Evolutionary conservation across 2,888 invertebrate genomes (phyloP), one percentile per base, ranked within the genome.

Genomic region (Syrphus vitripennis): DNA sequence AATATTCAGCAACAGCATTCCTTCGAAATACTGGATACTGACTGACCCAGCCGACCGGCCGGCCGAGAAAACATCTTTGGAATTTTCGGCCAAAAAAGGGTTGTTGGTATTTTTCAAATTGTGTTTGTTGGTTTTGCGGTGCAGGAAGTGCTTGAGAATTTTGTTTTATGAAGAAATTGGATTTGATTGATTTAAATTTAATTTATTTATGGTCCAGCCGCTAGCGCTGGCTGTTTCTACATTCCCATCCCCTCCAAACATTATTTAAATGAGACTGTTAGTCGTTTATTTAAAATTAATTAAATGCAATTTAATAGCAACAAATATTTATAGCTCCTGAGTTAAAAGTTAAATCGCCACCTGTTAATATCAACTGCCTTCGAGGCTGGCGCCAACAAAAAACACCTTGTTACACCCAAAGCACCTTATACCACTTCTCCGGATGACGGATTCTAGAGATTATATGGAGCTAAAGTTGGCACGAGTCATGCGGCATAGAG

Each of bases 361-460:
- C 80, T 84, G 80, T 84, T 80, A 70, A 72, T 76, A 70, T 40
- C 74, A 53, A 63, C 67, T 72, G 76, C 71, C 80, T 84, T 55
- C 71, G 67, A 72, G 67, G 24, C 53, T 76, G 84, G 80, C 84
- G 84, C 84, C 84, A 84, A 81, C 65, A 48, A 59, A 21, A 40
- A 37, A 42, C 76, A 71, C 70, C 65, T 71, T 65, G 75, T 29
- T 59, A 57, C 76, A 77, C 82, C 79, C 65, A 40, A 67, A 40
- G 79, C 84, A 59, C 84, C 21, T 5, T 3, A 31, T 4, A 4
- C n/a, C 16, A 55, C 75, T 59, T 72, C 48, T 31, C 42, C 72
- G 71, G 67, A 69, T 84, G 84, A 84, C 72, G 81, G 72, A 80
- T 84, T 84, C 84, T 76, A 40, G 72, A 84, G 81, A 80, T 84